Conservation (phyloP, 2,797 vertebrate genomes). For the Girardinus metallicus region DNA sequence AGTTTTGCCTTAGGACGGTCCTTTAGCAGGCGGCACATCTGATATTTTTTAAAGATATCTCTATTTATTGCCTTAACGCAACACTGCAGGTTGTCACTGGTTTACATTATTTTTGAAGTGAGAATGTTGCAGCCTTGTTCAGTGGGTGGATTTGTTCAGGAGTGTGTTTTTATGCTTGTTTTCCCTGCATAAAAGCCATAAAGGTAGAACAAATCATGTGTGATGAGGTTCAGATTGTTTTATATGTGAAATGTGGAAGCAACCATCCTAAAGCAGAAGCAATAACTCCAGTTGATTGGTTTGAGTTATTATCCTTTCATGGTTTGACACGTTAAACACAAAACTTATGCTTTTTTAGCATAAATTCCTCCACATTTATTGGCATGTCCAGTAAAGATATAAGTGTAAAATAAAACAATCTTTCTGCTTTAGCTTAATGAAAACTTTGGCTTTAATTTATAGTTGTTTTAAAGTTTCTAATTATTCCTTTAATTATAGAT, state of each 20-base stretch:
- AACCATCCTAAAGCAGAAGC: background rate
- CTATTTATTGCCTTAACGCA: conserved; percentile 23
- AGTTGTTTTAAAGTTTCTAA: background rate
- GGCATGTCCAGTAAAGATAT: background rate
- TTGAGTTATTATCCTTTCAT: background rate
- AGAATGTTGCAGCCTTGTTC: background rate
- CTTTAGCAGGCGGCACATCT: conserved; percentile 19
- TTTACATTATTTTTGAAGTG: conserved; percentile 8
- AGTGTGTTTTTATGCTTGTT: background rate
- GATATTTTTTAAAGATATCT: conserved; percentile 16
- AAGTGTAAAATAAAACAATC: background rate
- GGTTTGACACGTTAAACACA: background rate
- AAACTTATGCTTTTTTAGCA: background rate
- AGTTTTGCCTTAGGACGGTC: conserved; percentile 62
- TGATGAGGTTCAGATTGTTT: background rate
- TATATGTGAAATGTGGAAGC: background rate
- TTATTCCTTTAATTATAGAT: background rate
- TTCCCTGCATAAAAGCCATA: background rate
- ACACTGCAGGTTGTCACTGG: conserved; percentile 16
- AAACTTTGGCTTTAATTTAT: no score
- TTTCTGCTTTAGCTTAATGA: background rate
- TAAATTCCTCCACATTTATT: conserved; percentile 1
- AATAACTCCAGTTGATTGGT: background rate
- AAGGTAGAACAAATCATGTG: background rate
- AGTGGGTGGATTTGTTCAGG: conserved; percentile 16